These are phyloP conservation scores for Endotricha flammealis DNA, from an alignment of 2,888 invertebrate species.

Conservation along the genomic window DNA sequence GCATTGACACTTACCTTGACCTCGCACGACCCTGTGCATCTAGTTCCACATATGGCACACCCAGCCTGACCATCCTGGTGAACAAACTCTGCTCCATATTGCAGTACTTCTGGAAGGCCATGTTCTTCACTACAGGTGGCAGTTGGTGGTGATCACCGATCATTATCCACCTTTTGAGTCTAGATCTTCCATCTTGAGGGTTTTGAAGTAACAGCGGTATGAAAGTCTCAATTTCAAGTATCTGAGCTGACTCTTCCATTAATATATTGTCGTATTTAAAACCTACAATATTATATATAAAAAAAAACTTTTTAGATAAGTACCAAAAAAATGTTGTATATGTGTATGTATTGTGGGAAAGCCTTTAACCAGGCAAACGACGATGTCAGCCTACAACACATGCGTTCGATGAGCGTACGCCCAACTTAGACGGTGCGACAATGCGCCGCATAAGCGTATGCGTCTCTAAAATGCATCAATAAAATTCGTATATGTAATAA, in stretches of 20 bases:
- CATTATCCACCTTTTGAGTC: slow-evolving; percentile 99
- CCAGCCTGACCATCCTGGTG: slow-evolving; percentile 95
- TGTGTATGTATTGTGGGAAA: too few species aligned
- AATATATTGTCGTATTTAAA: slow-evolving; percentile 99
- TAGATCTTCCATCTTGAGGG: slow-evolving; percentile 96
- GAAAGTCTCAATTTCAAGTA: slow-evolving; percentile 99
- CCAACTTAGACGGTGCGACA: too few species aligned
- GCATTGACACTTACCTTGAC: slow-evolving; percentile 82
- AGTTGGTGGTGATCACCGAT: slow-evolving; percentile 99
- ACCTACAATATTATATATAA: slow-evolving; percentile 55
- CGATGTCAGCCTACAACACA: too few species aligned
- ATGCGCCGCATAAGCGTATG: too few species aligned
- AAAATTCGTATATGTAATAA: too few species aligned
- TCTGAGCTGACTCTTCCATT: slow-evolving; percentile 99
- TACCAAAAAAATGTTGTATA: too few species aligned
- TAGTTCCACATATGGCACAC: slow-evolving; percentile 97
- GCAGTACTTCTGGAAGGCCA: slow-evolving; percentile 99
- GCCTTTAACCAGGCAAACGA: too few species aligned
- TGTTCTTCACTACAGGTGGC: slow-evolving; percentile 99
- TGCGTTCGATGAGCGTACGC: too few species aligned
- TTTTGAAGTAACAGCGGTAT: slow-evolving; percentile 99
- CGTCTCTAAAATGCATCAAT: too few species aligned
- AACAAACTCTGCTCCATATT: slow-evolving; percentile 99
- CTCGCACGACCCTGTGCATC: slow-evolving; percentile 98
- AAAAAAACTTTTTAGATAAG: not conserved